Evolutionary conservation across 2,888 invertebrate species (phyloP).

Genomic region (Blera fallax): DNA sequence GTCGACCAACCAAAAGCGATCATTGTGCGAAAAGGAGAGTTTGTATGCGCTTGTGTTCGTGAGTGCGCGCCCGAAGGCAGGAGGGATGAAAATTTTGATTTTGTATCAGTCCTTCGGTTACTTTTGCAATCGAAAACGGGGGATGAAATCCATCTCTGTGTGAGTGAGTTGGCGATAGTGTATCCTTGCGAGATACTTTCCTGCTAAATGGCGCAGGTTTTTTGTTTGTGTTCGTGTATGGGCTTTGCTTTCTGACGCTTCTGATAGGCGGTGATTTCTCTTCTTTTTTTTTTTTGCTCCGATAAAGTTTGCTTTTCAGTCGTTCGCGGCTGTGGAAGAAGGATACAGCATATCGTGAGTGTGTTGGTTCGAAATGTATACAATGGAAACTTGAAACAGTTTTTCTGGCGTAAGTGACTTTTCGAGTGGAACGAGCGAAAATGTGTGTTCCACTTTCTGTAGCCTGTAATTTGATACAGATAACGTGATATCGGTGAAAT

Average conservation of each 20-base stretch:
- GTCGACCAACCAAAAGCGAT: slow-evolving; percentile 69
- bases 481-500: slow-evolving; percentile 50
- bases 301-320: slow-evolving; percentile 40
- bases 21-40: slow-evolving; percentile 12
- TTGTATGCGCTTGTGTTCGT: slow-evolving; percentile 38
- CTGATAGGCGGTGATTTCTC: slow-evolving; percentile 62
- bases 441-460: slow-evolving; percentile 64
- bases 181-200: slow-evolving; percentile 34
- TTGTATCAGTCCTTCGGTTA: slow-evolving; percentile 70
- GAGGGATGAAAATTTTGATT: slow-evolving; percentile 68
- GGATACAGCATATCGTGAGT: slow-evolving; percentile 38
- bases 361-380: slow-evolving; percentile 39
- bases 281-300: background rate
- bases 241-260: slow-evolving; percentile 28
- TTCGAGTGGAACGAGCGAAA: slow-evolving; percentile 50
- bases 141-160: slow-evolving; percentile 53
- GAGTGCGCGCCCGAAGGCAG: slow-evolving; percentile 59
- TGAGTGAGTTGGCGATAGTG: slow-evolving; percentile 18
- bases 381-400: slow-evolving; percentile 70
- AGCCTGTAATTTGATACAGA: slow-evolving; percentile 56
- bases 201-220: slow-evolving; percentile 59
- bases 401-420: slow-evolving; percentile 68
- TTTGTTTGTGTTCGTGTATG: slow-evolving; percentile 28
- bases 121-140: slow-evolving; percentile 66
- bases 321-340: slow-evolving; percentile 40